Conservation (phyloP, 1,140 invertebrate species). For the Zophobas atratus region DNA sequence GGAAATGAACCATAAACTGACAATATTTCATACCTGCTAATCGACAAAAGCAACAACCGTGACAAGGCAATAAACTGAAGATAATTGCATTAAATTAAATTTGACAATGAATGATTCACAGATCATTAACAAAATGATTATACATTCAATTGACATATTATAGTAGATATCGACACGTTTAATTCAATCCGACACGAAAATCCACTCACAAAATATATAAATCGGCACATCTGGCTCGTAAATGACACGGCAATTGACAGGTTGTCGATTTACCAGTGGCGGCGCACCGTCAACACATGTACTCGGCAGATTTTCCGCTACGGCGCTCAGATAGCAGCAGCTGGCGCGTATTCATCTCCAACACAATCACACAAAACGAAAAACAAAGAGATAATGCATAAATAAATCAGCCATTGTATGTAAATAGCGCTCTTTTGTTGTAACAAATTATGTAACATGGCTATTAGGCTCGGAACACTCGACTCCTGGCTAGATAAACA, state of each 20-base stretch:
- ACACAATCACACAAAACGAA: conserved; percentile 18
- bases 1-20: conserved; percentile 18
- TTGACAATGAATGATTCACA: conserved; percentile 35
- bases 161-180: conserved; percentile 7
- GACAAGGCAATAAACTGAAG: conserved; percentile 16
- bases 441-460: conserved; percentile 39
- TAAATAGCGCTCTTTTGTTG: conserved; percentile 21
- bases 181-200: conserved; percentile 39
- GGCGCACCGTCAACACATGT: background rate
- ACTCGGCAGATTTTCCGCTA: conserved; percentile 1
- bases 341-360: conserved; percentile 5
- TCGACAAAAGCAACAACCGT: conserved; percentile 21
- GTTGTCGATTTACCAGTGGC: conserved; percentile 17
- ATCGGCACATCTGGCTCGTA: conserved; percentile 19
- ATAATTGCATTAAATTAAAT: conserved; percentile 37
- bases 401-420: conserved; percentile 13
- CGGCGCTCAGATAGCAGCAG: no score
- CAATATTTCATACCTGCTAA: conserved; percentile 16
- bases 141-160: conserved; percentile 37
- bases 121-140: conserved; percentile 32
- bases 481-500: conserved; percentile 33
- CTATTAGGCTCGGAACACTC: conserved; percentile 30
- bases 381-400: background rate
- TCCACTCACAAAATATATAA: conserved; percentile 36
- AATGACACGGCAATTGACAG: conserved; percentile 30